These are phyloP conservation scores for Norana najaformis DNA, from an alignment of 2,888 invertebrate species.

Conservation along the genomic window DNA sequence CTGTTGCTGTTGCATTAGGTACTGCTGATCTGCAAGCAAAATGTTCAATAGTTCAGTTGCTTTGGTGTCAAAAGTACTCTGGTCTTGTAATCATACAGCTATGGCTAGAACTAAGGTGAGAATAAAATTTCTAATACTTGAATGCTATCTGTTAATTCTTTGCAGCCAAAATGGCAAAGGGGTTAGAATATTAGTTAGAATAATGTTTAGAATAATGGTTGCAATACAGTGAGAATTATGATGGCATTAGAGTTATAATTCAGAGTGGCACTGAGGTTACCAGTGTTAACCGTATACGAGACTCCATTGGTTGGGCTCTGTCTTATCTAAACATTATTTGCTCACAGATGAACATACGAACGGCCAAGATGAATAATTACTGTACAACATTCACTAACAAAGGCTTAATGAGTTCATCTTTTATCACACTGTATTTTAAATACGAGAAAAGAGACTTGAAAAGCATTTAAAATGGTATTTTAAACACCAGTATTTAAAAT, in stretches of 20 bases:
- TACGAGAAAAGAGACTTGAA: no score
- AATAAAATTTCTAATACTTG: not conserved
- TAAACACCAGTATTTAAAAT: no score
- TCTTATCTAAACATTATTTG: no score
- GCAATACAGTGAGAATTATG: no score
- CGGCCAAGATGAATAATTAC: no score
- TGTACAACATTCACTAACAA: no score
- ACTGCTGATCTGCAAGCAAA: conserved; percentile 22
- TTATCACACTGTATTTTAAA: no score
- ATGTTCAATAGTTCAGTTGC: not conserved
- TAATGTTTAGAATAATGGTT: not conserved
- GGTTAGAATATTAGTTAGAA: not conserved
- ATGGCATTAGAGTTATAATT: not conserved
- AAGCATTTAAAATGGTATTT: no score
- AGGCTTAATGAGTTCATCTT: no score
- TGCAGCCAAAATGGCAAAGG: not conserved
- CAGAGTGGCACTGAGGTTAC: not conserved
- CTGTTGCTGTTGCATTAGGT: conserved; percentile 20
- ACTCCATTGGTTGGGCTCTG: no score
- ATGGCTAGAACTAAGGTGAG: not conserved
- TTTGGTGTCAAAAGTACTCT: not conserved
- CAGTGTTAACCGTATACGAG: no score
- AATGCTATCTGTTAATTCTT: not conserved
- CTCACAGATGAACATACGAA: no score
- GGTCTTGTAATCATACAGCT: not conserved